phyloP scores from a whole-genome alignment of 92 coral and sea anemone species.

The Porites lobata region DNA sequence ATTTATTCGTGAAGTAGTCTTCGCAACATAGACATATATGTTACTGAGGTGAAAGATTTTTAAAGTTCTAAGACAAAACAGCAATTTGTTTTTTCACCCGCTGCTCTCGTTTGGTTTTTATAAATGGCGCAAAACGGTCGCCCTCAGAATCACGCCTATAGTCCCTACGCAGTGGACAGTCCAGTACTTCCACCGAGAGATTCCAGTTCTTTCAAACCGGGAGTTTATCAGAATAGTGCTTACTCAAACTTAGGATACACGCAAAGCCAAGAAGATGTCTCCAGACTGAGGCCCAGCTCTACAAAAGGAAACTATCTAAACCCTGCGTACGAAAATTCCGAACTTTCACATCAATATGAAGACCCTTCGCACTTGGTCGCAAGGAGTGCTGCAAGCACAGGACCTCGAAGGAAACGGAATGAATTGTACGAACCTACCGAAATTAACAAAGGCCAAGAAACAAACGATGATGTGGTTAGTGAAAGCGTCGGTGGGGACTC shows the following conservation, averaged over 20 bases:
- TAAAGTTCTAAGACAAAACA: not conserved
- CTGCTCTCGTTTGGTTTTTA: not conserved
- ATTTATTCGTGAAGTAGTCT: constrained; percentile 37
- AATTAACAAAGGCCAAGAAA: not conserved
- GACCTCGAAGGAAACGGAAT: constrained; percentile 55
- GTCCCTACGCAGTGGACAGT: constrained; percentile 56
- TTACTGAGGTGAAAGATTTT: not conserved
- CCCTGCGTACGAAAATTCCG: constrained; percentile 35
- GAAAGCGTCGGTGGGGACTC: constrained; percentile 37
- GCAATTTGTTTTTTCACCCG: not conserved
- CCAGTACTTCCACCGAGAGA: constrained; percentile 1
- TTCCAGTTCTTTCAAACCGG: not conserved
- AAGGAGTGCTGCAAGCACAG: not conserved
- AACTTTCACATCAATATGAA: constrained; percentile 26
- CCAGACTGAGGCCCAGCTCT: not conserved
- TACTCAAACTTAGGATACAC: constrained; percentile 13
- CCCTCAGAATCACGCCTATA: not conserved
- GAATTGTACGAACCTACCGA: constrained; percentile 63
- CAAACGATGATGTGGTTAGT: not conserved
- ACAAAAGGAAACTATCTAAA: constrained; percentile 17
- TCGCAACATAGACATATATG: not conserved
- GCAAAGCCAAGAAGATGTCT: constrained; percentile 17
- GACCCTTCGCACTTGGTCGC: constrained; percentile 25
- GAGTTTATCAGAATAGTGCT: constrained; percentile 22
- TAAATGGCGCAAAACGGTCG: constrained; percentile 26